Evolutionary conservation across 1,140 invertebrate genomes (phyloP), one percentile per base, ranked within the genome.

Genomic region (Bombus waltoni): DNA sequence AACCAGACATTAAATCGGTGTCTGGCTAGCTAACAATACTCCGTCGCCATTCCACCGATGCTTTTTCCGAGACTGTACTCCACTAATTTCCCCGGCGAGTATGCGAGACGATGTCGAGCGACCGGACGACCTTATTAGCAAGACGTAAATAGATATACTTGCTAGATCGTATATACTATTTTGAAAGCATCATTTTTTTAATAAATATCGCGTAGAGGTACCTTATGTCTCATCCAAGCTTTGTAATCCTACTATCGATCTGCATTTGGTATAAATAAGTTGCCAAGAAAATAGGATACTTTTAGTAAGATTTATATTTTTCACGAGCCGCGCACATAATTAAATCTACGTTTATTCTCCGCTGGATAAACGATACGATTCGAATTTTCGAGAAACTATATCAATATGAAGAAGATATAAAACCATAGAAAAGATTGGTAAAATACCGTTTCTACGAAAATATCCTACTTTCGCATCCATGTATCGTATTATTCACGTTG

Each of bases 1-100:
- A 88, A 90, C 68, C 78, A 79, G 81, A 90, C 88, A 82, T 90
- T 90, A 90, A 90, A 89, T 90, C 89, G 81, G 88, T 80, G 75
- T 89, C 89, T 85, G 68, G 85, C 80, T 62, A 71, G 82, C 79
- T 85, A 85, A 90, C 86, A 81, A 83, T 87, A 82, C 85, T 66
- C 73, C 35, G 18, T 15, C 66, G 57, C 28, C 66, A 44, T 71
- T 42, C 38, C 47, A 13, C 32, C 25, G 40, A 40, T 71, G 32
- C 77, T 85, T 83, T 81, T 83, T 81, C 62, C 65, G 9, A 42
- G 59, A 9, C 28, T 70, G 28, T 9, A 25, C 38, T 22, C 28
- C 13, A 59, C 35, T 73, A 85, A 76, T 68, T 89, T 80, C 44
- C 65, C 74, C 25, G 28, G 40, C 28, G 59, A 62, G 25, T 40